Percentiles rank a stretch among this genome's conserved stretches.
Conservation (phyloP, 2,113 vertebrate genomes). For the Aramus guarauna region DNA sequence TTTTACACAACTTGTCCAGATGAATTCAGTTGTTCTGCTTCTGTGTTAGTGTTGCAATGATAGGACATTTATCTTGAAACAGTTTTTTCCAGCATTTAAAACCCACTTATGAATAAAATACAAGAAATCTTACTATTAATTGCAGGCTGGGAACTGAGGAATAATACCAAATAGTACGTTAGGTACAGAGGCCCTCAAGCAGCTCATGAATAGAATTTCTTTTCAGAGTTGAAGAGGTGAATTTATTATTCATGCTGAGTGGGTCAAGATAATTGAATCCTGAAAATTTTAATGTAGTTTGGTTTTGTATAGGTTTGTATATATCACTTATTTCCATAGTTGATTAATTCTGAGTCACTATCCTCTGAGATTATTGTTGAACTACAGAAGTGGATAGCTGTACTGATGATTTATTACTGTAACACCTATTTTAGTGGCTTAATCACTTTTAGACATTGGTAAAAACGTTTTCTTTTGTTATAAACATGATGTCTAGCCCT, state of each 20-base stretch:
- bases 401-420: not conserved
- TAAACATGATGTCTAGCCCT: not conserved
- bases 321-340: not conserved
- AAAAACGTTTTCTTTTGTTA: not conserved
- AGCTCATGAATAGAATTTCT: not conserved
- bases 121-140: not conserved
- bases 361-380: not conserved
- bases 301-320: not conserved
- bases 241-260: not conserved
- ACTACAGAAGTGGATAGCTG: not conserved
- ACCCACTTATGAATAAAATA: not conserved
- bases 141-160: not conserved
- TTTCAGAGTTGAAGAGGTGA: not conserved
- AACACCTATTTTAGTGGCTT: not conserved
- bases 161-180: not conserved
- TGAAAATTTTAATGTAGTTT: not conserved
- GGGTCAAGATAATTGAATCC: not conserved
- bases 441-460: not conserved
- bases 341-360: not conserved
- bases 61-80: not conserved
- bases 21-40: not conserved
- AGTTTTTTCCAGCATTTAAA: not conserved
- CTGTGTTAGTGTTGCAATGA: not conserved
- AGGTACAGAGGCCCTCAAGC: not conserved
- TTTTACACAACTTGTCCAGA: not conserved